These are phyloP conservation scores for Temnothorax unifasciatus DNA, from an alignment of 2,888 invertebrate genomes.

Conservation along the genomic window DNA sequence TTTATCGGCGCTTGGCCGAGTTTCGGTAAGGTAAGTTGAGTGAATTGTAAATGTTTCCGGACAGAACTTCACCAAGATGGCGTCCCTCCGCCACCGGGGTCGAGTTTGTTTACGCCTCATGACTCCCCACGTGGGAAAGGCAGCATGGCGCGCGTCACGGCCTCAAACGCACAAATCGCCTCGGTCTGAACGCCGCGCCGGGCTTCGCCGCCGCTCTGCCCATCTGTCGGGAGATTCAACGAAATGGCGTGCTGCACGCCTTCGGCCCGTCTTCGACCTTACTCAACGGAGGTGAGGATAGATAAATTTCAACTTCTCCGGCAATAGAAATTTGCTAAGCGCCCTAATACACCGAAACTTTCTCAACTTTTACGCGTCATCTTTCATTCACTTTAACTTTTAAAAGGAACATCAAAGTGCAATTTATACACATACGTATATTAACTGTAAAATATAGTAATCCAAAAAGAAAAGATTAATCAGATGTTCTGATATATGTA, in stretches of 20 bases:
- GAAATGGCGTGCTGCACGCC: slow-evolving; percentile 51
- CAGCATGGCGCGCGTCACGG: slow-evolving; percentile 80
- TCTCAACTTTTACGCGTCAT: not conserved
- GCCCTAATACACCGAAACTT: not conserved
- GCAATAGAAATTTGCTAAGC: not conserved
- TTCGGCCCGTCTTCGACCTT: slow-evolving; percentile 35
- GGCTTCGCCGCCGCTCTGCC: slow-evolving; percentile 28
- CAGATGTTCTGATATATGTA: not conserved
- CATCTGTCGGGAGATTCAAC: slow-evolving; percentile 46
- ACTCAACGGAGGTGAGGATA: not conserved
- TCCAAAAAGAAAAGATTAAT: not conserved
- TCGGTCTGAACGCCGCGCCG: slow-evolving; percentile 50
- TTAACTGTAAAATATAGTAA: not conserved
- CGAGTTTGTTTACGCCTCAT: slow-evolving; percentile 84
- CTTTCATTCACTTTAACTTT: not conserved
- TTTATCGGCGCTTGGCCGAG: slow-evolving; percentile 76
- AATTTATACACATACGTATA: not conserved
- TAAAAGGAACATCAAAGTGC: not conserved
- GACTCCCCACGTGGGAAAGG: slow-evolving; percentile 84
- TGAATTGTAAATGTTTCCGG: slow-evolving; percentile 81
- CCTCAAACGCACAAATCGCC: slow-evolving; percentile 72
- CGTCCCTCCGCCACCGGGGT: slow-evolving; percentile 71
- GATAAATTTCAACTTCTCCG: not conserved
- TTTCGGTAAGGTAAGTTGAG: slow-evolving; percentile 79
- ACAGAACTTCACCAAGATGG: slow-evolving; percentile 80